Base-by-base conservation (phyloP, 2,113 vertebrate genomes). In the Prunella himalayana region DNA sequence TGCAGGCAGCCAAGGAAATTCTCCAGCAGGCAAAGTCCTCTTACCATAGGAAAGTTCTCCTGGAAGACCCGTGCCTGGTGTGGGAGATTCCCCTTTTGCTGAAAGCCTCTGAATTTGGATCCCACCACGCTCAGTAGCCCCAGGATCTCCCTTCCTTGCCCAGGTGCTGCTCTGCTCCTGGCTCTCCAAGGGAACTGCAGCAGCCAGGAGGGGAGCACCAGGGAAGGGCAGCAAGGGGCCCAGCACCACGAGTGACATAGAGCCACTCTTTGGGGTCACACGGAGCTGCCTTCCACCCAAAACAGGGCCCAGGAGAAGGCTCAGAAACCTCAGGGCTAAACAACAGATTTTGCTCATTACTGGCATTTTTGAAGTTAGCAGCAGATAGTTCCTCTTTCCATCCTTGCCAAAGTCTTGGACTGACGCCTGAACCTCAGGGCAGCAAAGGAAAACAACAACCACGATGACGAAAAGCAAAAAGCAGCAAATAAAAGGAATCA, bases 401-500 rank as follows among this genome's bases (percentile, higher is more conserved):
- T 35, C 89, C 57, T 63, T 84, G 86, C 61, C 69, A 82, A 87
- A 80, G 76, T 44, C 82, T 59, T 75, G 82, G 82, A 86, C 39
- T 37, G 42, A 73, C 5, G 57, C 88, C 84, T 91, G 73, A 82
- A 69, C 85, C 84, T 84, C 86, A 3, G 91, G 81, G 65, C 86
- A 78, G 19, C 69, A n/a, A 61, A 75, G 42, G 28, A 91, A 85
- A 96, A 86, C 77, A 61, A 82, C 65, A 14, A 60, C 6, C 10
- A 51, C 3, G 47, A 95, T 3, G 13, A 89, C 1, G 3, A 66
- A 68, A 78, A 82, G 37, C 69, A 66, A 72, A 75, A 66, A 57
- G 57, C 6, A 94, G 63, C 75, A 83, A 88, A 82, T 50, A 44
- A 56, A 53, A 49, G 57, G 24, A 61, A 54, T 70, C 33, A 5